Conservation (phyloP, 2,888 invertebrate species). For the Aspidiotus rigidus region DNA sequence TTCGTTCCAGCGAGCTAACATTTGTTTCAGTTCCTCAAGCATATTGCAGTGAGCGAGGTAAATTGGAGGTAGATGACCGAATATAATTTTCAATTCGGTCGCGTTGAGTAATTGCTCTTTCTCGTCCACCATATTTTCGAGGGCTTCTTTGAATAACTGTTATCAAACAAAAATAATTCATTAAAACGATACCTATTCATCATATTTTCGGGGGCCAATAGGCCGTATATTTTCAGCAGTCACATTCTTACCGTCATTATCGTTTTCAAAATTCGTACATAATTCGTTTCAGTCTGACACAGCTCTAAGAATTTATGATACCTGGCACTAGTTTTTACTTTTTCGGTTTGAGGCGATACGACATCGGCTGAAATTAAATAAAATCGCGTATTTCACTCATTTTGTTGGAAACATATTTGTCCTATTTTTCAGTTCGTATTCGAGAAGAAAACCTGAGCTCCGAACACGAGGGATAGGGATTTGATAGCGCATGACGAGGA, state of each 20-base stretch:
- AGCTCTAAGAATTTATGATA: constrained; percentile 84
- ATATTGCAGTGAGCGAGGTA: constrained; percentile 82
- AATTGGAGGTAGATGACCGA: constrained; percentile 89
- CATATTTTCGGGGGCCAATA: too few relatives aligned
- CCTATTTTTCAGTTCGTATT: too few relatives aligned
- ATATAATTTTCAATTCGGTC: constrained; percentile 88
- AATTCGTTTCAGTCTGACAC: constrained; percentile 93
- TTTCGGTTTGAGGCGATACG: constrained; percentile 34
- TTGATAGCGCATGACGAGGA: too few relatives aligned
- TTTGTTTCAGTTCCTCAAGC: constrained; percentile 51
- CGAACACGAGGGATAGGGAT: too few relatives aligned
- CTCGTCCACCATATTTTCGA: constrained; percentile 77
- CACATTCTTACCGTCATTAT: constrained; percentile 67
- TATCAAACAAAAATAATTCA: constrained; percentile 35
- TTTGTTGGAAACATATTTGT: too few relatives aligned
- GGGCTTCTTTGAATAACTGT: constrained; percentile 84
- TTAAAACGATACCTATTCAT: neutral
- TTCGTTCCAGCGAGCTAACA: constrained; percentile 75
- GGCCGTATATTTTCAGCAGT: neutral
- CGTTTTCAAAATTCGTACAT: constrained; percentile 86
- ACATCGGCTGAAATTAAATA: constrained; percentile 7
- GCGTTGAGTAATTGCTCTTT: constrained; percentile 72
- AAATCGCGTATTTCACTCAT: too few relatives aligned
- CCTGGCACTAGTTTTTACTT: constrained; percentile 42
- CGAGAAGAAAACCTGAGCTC: too few relatives aligned